Evolutionary conservation across 2,888 invertebrate genomes (phyloP), one percentile per base, ranked within the genome.

Genomic region (Andrena trimmerana): DNA sequence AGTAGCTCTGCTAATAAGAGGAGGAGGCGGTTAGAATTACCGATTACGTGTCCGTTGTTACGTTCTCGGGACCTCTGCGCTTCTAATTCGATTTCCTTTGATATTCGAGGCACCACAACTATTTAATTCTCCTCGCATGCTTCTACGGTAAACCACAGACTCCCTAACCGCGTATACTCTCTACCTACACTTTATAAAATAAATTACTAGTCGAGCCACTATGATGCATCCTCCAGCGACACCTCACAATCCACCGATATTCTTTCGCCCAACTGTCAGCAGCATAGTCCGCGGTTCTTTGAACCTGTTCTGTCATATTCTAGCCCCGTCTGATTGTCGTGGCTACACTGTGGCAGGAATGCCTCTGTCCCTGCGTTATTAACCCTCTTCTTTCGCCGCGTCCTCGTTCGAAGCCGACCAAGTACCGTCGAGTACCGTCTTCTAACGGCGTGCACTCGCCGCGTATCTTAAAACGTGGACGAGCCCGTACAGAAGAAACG

Each of bases 401-500:
- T 85, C 80, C 84, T 80, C 84, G 78, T 78, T 84, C 70, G 84
- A 84, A 80, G 84, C 71, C 77, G 77, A 63, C 60, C 80, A 75
- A 85, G 84, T 78, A 84, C 71, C 69, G 72, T 72, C 72, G 75
- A 84, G 83, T 76, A 50, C 27, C 66, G 78, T 79, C 84, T 73
- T 76, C 66, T 79, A 83, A 82, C 77, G 83, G 76, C 54, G 69
- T 48, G 68, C 42, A 60, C 83, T 66, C 57, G 57, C 42, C 42
- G 33, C 71, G 65, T n/a, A 83, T 66, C 68, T 81, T 76, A 82
- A 76, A 76, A 69, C 48, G 29, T 33, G 42, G 66, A 72, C 72
- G 29, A 72, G 57, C 27, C 24, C 10, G 50, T 36, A 31, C 5
- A 48, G 20, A 33, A 65, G 4, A 29, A 20, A 50, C 8, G 31